Evolutionary conservation across 53 echinoderm and acorn worm species (phyloP).

Genomic region (Arbacia lixula): DNA sequence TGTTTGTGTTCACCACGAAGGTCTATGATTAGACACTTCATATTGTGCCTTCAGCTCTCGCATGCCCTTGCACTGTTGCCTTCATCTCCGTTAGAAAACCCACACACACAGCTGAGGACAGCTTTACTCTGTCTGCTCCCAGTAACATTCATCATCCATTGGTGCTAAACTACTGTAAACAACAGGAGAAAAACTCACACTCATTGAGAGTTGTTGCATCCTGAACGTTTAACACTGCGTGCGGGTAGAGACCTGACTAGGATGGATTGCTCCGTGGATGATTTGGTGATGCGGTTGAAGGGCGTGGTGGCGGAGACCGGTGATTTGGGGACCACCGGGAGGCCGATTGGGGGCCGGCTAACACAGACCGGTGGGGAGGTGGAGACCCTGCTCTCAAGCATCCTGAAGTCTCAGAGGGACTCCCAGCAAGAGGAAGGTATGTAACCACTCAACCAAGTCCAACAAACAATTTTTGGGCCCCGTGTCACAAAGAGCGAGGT

Average conservation of each 20-base stretch:
- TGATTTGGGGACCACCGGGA: background rate
- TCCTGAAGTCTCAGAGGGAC: constrained; percentile 29
- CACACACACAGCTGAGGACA: background rate
- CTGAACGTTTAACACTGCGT: background rate
- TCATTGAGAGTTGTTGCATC: background rate
- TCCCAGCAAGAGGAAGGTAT: constrained; percentile 22
- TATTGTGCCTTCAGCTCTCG: constrained; percentile 34
- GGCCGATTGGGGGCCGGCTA: constrained; percentile 17
- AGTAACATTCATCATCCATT: constrained; percentile 11
- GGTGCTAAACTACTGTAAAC: constrained; percentile 9
- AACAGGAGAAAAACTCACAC: no score
- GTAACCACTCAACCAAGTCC: no score
- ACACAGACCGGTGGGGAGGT: constrained; percentile 50
- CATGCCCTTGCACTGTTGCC: constrained; percentile 23
- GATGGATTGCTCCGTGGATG: constrained; percentile 47
- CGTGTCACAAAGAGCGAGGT: no score
- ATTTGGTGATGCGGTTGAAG: constrained; percentile 10
- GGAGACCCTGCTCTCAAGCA: constrained; percentile 35
- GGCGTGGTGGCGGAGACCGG: constrained; percentile 8
- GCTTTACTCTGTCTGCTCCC: no score
- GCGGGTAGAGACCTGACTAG: background rate
- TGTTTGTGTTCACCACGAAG: constrained; percentile 48
- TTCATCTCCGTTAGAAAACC: background rate
- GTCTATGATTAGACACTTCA: constrained; percentile 55
- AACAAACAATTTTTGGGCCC: no score